Base-by-base conservation (phyloP, 2,113 vertebrate genomes). In the Macquaria ambigua region DNA sequence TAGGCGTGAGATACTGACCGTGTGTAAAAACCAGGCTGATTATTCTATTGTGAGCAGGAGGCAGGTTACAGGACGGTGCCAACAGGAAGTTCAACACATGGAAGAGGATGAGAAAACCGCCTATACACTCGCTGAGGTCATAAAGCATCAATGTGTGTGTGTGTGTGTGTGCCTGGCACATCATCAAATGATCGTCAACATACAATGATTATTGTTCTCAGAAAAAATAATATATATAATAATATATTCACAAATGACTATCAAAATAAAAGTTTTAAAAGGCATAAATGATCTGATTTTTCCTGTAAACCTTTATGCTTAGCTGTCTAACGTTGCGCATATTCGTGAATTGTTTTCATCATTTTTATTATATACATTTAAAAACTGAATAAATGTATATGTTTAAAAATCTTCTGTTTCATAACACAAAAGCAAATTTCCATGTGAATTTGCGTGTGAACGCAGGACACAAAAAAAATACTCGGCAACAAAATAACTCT, bases 41-140 rank as follows among this genome's bases (percentile, higher is more conserved):
- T 73, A 34, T 39, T 81, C 28, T 20, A 58, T 80, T 78, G 59
- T 86, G 64, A 70, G 46, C 62, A 66, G 69, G 73, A 58, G 52
- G 58, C 61, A 59, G 48, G 46, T 77, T 82, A 78, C 31, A 77
- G 41, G 77, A 21, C 1, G 1, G 18, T 77, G 79, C 39, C 39
- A 79, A 83, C 92, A 97, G 96, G 96, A 96, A 97, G 80, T 87
- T 71, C 91, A 91, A 79, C 69, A 90, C 86, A 90, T 94, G 94
- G 87, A 90, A 90, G 83, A 93, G 83, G 88, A 63, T 50, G 4
- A 28, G 72, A 86, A 77, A 77, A 64, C 43, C 39, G 68, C 82
- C 74, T 77, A 70, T 89, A 82, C 81, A 66, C 59, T 68, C 3
- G 6, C 34, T 78, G 52, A 84, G 82, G 71, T 91, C 84, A 90